phyloP scores from a whole-genome alignment of 2,797 vertebrate genomes.

The Coendou prehensilis region DNA sequence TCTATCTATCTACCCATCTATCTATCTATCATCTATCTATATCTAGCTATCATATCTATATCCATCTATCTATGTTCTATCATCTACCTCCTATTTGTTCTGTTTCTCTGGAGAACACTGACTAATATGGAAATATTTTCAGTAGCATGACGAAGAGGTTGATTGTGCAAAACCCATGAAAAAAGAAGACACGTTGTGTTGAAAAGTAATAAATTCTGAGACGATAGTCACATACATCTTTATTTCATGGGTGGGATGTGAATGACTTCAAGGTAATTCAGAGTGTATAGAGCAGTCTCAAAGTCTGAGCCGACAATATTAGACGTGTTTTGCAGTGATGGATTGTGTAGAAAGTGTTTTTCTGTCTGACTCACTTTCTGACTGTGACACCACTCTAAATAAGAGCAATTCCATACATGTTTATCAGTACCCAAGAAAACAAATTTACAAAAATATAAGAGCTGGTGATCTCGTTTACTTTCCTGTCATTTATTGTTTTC shows the following conservation, averaged over 20 bases:
- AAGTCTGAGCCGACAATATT: slow-evolving; percentile 34
- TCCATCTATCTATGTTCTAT: neutral
- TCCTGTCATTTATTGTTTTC: slow-evolving; percentile 37
- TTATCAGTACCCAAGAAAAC: neutral
- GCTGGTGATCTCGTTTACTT: neutral
- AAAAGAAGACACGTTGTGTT: neutral
- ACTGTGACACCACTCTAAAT: neutral
- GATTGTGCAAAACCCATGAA: slow-evolving; percentile 34
- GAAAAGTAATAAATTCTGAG: slow-evolving; percentile 60
- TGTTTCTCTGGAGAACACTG: neutral
- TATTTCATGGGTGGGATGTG: neutral
- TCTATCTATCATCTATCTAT: neutral
- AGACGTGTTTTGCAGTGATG: slow-evolving; percentile 10
- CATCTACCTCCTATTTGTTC: neutral
- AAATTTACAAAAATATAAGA: neutral
- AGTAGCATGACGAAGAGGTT: neutral
- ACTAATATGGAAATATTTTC: neutral
- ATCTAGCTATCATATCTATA: too few relatives aligned
- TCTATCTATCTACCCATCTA: neutral
- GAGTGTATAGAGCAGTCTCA: neutral
- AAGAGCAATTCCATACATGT: neutral
- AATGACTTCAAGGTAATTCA: slow-evolving; percentile 41
- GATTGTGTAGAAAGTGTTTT: slow-evolving; percentile 14
- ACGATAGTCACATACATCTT: neutral
- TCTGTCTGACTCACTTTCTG: slow-evolving; percentile 40